These are phyloP conservation scores for Cacatua alba DNA, from an alignment of 2,113 vertebrate species.

Conservation along the genomic window DNA sequence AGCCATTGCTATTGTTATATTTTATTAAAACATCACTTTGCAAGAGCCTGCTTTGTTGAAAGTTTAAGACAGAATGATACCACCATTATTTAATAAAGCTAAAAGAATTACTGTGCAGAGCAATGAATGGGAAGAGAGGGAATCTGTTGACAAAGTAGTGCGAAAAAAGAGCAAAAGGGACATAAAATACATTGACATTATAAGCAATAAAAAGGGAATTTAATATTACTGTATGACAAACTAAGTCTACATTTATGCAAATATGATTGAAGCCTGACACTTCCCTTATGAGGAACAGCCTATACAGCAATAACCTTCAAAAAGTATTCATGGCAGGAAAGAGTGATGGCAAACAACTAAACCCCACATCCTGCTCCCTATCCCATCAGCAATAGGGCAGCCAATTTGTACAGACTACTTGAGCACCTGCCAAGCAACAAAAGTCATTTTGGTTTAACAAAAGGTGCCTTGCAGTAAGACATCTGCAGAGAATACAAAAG, in stretches of 20 bases:
- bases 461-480: background rate
- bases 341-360: rapidly evolving
- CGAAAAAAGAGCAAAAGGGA: background rate
- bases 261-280: background rate
- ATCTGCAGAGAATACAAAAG: background rate
- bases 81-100: background rate
- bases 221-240: background rate
- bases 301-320: background rate
- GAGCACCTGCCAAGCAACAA: background rate
- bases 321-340: background rate
- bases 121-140: background rate
- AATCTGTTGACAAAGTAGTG: background rate
- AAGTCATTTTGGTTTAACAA: background rate
- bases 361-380: rapidly evolving
- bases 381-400: background rate
- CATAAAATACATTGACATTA: background rate
- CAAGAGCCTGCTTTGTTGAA: background rate
- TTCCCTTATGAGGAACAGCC: background rate
- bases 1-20: background rate
- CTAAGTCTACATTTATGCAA: background rate
- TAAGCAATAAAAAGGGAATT: background rate
- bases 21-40: background rate
- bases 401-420: rapidly evolving
- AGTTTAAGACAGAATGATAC: background rate
- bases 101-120: background rate